Evolutionary conservation across 2,888 invertebrate species (phyloP).

Genomic region (Netelia virgata): DNA sequence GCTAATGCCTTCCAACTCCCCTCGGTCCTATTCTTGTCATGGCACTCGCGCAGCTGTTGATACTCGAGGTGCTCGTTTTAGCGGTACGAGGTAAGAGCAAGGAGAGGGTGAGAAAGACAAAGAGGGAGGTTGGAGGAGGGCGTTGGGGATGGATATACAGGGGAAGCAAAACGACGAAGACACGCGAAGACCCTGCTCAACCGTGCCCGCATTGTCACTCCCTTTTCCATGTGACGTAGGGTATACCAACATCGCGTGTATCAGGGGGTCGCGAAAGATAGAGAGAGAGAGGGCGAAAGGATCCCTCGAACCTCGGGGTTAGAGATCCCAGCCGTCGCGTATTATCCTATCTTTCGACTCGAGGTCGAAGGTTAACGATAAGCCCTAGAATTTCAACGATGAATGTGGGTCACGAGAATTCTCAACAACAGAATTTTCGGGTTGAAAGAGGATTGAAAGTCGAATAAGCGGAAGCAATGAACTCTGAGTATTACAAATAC

Average conservation of each 20-base stretch:
- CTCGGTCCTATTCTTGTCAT: conserved; percentile 3
- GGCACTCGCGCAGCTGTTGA: conserved; percentile 56
- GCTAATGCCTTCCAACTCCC: conserved; percentile 75
- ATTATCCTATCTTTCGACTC: not conserved
- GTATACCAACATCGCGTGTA: not conserved
- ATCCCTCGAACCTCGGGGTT: not conserved
- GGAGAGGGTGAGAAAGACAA: not conserved
- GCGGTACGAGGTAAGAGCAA: conserved; percentile 40
- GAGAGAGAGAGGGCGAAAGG: not conserved
- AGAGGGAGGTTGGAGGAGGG: not conserved
- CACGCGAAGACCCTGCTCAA: conserved; percentile 40
- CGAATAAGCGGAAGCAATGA: too few relatives aligned
- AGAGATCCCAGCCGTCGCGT: not conserved
- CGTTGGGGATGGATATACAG: not conserved
- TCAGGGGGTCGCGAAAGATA: not conserved
- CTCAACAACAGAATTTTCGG: conserved; percentile 24
- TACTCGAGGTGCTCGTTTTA: conserved; percentile 40
- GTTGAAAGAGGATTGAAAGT: not conserved
- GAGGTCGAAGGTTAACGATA: not conserved
- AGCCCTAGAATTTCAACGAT: not conserved
- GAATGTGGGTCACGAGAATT: conserved; percentile 4
- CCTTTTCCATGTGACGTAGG: conserved; percentile 5
- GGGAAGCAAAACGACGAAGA: conserved; percentile 26
- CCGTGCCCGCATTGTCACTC: conserved; percentile 38
- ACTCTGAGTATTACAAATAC: too few relatives aligned